phyloP scores from a whole-genome alignment of 2,797 vertebrate genomes.

The Apodemus agrarius region DNA sequence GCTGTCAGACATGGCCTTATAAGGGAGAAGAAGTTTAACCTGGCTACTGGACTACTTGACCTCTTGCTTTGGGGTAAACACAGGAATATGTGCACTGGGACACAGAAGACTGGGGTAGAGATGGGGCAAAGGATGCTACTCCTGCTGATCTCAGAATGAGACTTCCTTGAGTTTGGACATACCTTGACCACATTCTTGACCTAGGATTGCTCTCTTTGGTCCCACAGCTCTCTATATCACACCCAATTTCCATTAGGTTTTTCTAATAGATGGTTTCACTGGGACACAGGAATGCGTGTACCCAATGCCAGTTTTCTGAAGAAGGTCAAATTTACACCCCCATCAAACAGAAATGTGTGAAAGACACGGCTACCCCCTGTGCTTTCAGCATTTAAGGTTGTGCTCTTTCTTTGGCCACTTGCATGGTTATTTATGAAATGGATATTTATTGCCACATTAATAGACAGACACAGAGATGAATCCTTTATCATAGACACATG shows the following conservation, averaged over 20 bases:
- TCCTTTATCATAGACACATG: neutral
- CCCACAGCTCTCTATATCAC: neutral
- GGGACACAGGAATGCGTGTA: neutral
- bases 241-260: neutral
- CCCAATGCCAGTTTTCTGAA: neutral
- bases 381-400: neutral
- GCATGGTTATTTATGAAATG: neutral
- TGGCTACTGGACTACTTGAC: neutral
- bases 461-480: no score
- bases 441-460: neutral
- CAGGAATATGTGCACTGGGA: neutral
- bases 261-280: neutral
- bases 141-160: neutral
- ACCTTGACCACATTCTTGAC: neutral
- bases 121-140: neutral
- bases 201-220: neutral
- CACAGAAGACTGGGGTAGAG: neutral
- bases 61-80: neutral
- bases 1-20: neutral
- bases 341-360: neutral
- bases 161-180: neutral
- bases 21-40: neutral
- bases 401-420: neutral
- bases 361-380: neutral
- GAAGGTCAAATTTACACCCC: neutral